phyloP scores from a whole-genome alignment of 2,113 vertebrate species.

The Ailurus styani region DNA sequence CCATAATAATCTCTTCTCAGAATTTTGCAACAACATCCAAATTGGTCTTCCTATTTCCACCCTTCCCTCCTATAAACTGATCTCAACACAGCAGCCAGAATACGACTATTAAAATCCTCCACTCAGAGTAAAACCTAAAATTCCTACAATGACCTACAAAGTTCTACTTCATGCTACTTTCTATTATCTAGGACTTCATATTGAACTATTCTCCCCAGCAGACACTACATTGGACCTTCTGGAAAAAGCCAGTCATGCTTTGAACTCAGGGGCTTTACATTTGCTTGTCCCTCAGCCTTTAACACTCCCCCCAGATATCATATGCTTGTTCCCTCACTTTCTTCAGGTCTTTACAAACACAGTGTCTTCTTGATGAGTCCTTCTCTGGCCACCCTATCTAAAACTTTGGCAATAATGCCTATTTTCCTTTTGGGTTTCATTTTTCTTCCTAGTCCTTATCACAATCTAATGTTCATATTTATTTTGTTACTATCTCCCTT shows the following conservation, averaged over 20 bases:
- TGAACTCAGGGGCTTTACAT: not conserved
- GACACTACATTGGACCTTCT: not conserved
- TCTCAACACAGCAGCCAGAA: not conserved
- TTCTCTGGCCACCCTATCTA: not conserved
- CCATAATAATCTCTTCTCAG: not conserved
- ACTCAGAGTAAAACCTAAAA: not conserved
- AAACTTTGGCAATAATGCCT: not conserved
- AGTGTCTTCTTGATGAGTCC: not conserved
- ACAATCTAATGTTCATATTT: not conserved
- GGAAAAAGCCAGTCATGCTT: not conserved
- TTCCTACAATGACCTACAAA: not conserved
- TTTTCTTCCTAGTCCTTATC: not conserved
- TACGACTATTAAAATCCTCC: not conserved
- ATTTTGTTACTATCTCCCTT: not conserved
- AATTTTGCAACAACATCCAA: not conserved
- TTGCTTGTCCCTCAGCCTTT: not conserved
- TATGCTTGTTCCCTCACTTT: not conserved
- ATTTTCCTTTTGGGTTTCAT: not conserved
- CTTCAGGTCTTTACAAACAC: not conserved
- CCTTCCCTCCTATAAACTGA: not conserved
- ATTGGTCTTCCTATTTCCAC: not conserved
- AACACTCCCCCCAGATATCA: not conserved
- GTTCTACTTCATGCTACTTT: not conserved
- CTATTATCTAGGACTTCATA: not conserved
- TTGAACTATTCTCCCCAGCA: not conserved